Evolutionary conservation across 2,888 invertebrate genomes (phyloP), one percentile per base, ranked within the genome.

Genomic region (Hoplodrina blanda): DNA sequence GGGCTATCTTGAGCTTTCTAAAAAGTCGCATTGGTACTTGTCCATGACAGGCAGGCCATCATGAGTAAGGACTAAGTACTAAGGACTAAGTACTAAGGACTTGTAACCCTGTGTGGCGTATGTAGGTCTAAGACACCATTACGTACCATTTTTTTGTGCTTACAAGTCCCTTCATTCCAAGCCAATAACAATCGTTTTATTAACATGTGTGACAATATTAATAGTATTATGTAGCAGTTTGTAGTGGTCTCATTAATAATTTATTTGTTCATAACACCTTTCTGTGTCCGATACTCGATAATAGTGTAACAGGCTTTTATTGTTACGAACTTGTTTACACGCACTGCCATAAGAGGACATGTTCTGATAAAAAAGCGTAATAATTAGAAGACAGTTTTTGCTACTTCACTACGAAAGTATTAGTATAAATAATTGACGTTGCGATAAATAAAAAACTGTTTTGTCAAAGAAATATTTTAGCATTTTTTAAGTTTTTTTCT

Each of bases 351-450:
- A 41, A 55, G 33, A 37, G 50, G 57, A n/a, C 17, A 11, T 44
- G 41, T 54, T 10, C 53, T 61, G 49, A 64, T 64, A 67, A 54
- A 62, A 49, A 57, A 49, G 57, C 41, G 25, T 25, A 79, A 75
- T 56, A 75, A 80, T 78, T 80, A 65, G 50, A 41, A 44, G 20
- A n/a, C 19, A 53, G 7, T 75, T 69, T 75, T 79, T 79, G 50
- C 57, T 20, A 62, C 49, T 61, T 37, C 20, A 17, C 13, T 46
- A 19, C 2, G 25, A 37, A 44, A 20, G 19, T 57, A 50, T 57
- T 46, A 19, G 41, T 57, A 30, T 54, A 66, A 20, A 46, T 54
- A 37, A 66, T 54, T 49, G 19, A 19, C 11, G 41, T 46, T 13
- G 15, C 60, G 0, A 20, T 13, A 67, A 67, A 54, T 33, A 50